A percentile compares a stretch with the other conserved stretches of the same genome.
These are phyloP conservation scores for Sinhomidia bicolor DNA, from an alignment of 2,888 invertebrate species.

Conservation along the genomic window DNA sequence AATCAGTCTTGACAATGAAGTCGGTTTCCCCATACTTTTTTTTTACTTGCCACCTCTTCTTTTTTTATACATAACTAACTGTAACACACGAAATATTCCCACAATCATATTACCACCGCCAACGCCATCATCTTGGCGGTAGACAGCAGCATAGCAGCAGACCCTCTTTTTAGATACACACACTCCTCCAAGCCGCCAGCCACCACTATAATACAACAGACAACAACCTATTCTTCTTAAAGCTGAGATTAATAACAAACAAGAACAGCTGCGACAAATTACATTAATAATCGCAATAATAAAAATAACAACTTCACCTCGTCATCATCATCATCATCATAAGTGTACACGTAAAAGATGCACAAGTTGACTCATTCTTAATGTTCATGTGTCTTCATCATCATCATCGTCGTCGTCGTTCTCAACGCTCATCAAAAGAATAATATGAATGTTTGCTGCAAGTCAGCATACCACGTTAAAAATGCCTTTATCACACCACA, in stretches of 20 bases:
- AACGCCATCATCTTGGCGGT: constrained; percentile 12
- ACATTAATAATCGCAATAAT: constrained; percentile 61
- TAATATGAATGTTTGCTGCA: constrained; percentile 24
- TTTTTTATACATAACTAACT: constrained; percentile 44
- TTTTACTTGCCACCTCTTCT: constrained; percentile 16
- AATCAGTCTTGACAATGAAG: constrained; percentile 58
- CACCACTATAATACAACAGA: no score
- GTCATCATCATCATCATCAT: constrained; percentile 2
- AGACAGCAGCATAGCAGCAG: no score
- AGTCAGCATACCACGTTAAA: constrained; percentile 22
- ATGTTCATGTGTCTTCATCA: constrained; percentile 56
- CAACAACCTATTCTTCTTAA: constrained; percentile 30
- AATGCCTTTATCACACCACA: no score
- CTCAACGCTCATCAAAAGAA: not conserved
- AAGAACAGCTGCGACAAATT: constrained; percentile 64
- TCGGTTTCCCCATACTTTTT: constrained; percentile 19
- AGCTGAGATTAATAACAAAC: constrained; percentile 36
- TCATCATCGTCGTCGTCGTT: no score
- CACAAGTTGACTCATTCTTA: constrained; percentile 48
- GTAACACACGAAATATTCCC: constrained; percentile 60
- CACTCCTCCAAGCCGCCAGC: not conserved
- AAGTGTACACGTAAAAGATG: not conserved
- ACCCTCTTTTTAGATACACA: not conserved
- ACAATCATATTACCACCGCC: constrained; percentile 43
- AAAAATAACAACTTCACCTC: constrained; percentile 41